Conservation (phyloP, 2,797 vertebrate species). For the Manis javanica region DNA sequence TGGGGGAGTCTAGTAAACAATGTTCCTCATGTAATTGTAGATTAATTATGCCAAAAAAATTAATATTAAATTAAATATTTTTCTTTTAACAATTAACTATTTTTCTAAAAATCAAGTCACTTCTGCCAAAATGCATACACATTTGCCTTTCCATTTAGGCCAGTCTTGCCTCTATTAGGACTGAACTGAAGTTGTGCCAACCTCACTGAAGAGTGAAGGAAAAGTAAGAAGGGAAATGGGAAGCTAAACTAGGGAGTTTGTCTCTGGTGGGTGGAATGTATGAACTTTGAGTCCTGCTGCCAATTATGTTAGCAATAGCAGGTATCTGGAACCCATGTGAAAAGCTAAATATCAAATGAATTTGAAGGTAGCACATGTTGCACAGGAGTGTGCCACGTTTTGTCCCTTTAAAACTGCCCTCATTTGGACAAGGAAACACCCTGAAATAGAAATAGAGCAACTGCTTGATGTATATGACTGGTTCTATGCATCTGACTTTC, state of each 20-base stretch:
- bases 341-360: not conserved
- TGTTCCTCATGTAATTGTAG: too few relatives aligned
- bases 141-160: not conserved
- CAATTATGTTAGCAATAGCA: not conserved
- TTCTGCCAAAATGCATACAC: not conserved
- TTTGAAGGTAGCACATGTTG: not conserved
- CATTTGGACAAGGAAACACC: not conserved
- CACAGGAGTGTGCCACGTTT: not conserved
- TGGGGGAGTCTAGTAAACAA: too few relatives aligned
- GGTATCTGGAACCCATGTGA: not conserved
- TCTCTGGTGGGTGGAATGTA: not conserved
- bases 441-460: not conserved
- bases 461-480: not conserved
- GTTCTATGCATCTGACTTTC: not conserved
- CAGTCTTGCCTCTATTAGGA: not conserved
- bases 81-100: not conserved
- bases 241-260: not conserved
- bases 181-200: not conserved
- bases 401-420: constrained; percentile 1
- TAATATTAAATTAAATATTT: too few relatives aligned
- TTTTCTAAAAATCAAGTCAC: not conserved
- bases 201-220: not conserved
- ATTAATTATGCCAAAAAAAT: too few relatives aligned
- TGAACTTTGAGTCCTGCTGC: not conserved
- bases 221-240: not conserved